phyloP scores from a whole-genome alignment of 2,797 vertebrate genomes.

The Sebastes itinus region DNA sequence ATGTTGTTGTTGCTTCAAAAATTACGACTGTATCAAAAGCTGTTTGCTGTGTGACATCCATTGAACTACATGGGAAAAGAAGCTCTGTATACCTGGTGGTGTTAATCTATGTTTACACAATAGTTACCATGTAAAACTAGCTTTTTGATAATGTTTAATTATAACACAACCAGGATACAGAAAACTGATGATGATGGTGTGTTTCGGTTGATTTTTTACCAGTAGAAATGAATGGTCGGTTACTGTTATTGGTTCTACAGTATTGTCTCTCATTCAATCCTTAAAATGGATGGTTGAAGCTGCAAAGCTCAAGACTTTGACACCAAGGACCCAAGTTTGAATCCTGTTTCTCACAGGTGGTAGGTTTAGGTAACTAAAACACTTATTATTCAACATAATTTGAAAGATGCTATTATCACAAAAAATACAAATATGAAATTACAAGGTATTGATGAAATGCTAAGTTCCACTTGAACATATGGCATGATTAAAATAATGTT shows the following conservation, averaged over 20 bases:
- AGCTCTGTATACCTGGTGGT: neutral
- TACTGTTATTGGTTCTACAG: neutral
- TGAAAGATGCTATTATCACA: too few relatives aligned
- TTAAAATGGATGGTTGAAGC: neutral
- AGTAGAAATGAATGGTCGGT: neutral
- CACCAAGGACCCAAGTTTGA: neutral
- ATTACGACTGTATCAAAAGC: neutral
- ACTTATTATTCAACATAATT: neutral
- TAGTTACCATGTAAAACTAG: too few relatives aligned
- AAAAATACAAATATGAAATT: too few relatives aligned
- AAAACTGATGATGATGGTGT: neutral
- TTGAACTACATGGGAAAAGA: neutral
- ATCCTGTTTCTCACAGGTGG: neutral
- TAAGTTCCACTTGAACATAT: neutral
- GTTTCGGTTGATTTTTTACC: neutral
- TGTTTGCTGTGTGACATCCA: neutral
- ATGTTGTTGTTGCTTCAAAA: neutral
- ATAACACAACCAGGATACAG: neutral
- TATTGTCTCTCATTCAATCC: neutral
- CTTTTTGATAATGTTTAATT: neutral
- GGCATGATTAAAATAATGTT: neutral
- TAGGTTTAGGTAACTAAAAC: neutral
- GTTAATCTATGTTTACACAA: neutral
- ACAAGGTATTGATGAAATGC: neutral
- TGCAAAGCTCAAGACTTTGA: neutral